These are phyloP conservation scores for Darevskia nairensis DNA, from an alignment of 2,797 vertebrate species.

Conservation along the genomic window DNA sequence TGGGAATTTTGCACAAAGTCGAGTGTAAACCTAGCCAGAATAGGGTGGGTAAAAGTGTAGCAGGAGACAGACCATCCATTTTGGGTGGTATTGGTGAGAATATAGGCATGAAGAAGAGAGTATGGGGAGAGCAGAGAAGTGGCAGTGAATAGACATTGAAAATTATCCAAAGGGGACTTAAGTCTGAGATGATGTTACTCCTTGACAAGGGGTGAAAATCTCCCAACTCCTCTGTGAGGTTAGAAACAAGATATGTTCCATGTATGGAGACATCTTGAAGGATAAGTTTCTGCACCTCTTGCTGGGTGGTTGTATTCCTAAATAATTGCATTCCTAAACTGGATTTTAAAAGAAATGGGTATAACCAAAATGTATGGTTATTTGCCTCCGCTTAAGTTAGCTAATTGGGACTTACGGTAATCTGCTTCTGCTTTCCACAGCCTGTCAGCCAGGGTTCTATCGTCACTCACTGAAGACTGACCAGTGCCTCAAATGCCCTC, in stretches of 20 bases:
- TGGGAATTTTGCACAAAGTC: too few species aligned
- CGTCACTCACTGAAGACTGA: constrained; percentile 63
- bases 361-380: neutral
- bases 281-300: neutral
- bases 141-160: neutral
- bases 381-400: neutral
- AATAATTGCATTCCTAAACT: neutral
- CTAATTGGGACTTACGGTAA: neutral
- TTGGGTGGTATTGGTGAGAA: neutral
- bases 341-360: too few species aligned
- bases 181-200: neutral
- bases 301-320: neutral
- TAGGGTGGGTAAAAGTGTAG: too few species aligned
- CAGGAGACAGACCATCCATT: neutral
- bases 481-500: constrained; percentile 76
- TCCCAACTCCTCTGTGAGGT: neutral
- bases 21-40: neutral
- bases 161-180: neutral
- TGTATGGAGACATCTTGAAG: neutral
- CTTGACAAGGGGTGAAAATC: too few species aligned
- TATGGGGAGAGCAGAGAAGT: neutral
- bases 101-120: neutral
- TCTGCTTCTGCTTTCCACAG: constrained; percentile 60
- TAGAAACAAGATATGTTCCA: neutral
- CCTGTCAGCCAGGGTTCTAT: constrained; percentile 77